Evolutionary conservation across 2,888 invertebrate species (phyloP).

Genomic region (Crocallis elinguaria): DNA sequence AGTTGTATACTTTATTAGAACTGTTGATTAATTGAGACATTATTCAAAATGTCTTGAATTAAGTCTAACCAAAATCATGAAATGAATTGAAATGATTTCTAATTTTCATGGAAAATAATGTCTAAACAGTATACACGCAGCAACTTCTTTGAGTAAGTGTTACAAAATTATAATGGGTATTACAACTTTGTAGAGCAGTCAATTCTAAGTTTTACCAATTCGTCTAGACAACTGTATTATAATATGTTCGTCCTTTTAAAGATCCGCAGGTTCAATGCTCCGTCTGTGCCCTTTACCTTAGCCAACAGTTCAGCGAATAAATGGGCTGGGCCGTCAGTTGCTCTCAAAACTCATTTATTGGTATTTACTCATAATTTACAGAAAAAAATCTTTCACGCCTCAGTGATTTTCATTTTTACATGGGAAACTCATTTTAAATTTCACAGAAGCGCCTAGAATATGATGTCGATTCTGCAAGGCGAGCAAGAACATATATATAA

Average conservation of each 20-base stretch:
- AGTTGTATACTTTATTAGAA: too few relatives aligned
- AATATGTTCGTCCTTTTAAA: conserved; percentile 49
- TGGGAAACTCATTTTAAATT: neutral
- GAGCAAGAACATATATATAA: too few relatives aligned
- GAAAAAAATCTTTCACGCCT: conserved; percentile 8
- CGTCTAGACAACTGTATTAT: conserved; percentile 54
- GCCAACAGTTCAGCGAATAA: conserved; percentile 41
- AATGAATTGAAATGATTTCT: too few relatives aligned
- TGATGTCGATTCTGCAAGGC: too few relatives aligned
- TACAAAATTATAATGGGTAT: conserved; percentile 21
- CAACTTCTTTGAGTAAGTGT: too few relatives aligned
- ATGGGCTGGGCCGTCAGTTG: conserved; percentile 37
- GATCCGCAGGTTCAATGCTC: conserved; percentile 59
- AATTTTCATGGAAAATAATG: too few relatives aligned
- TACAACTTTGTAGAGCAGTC: conserved; percentile 31
- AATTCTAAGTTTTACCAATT: conserved; percentile 44
- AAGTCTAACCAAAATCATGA: too few relatives aligned
- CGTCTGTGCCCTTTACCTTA: conserved; percentile 53
- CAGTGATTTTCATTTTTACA: conserved; percentile 13
- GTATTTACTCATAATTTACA: conserved; percentile 35
- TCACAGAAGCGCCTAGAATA: too few relatives aligned
- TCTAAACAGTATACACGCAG: too few relatives aligned
- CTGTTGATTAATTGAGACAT: too few relatives aligned
- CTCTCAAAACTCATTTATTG: conserved; percentile 41
- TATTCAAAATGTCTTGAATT: too few relatives aligned